phyloP scores from a whole-genome alignment of 2,113 vertebrate genomes.

The Pardalotus punctatus region DNA sequence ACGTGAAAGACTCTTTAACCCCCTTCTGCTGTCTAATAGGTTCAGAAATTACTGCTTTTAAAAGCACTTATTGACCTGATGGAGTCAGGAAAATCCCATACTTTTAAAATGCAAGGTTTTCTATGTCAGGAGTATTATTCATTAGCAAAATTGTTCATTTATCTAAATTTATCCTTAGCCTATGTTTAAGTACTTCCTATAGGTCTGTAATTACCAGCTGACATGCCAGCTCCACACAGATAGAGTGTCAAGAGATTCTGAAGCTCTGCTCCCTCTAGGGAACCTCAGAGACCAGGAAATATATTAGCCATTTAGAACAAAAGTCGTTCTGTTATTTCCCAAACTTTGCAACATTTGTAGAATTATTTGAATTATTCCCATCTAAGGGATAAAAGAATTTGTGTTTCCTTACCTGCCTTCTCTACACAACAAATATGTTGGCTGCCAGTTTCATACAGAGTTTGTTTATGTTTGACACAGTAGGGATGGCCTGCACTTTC shows the following conservation, averaged over 20 bases:
- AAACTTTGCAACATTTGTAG: neutral
- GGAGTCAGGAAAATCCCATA: neutral
- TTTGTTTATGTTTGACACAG: slow-evolving; percentile 73
- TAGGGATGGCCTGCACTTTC: slow-evolving; percentile 66
- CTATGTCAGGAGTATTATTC: neutral
- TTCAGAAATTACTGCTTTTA: neutral
- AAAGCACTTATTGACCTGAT: neutral
- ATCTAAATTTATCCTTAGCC: slow-evolving; percentile 18
- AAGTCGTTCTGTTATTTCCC: neutral
- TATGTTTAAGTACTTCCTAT: slow-evolving; percentile 8
- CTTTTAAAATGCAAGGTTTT: neutral
- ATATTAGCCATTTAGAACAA: neutral
- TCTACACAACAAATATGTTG: slow-evolving; percentile 69
- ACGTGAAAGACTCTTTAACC: neutral
- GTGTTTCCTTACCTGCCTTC: slow-evolving; percentile 58
- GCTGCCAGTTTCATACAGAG: slow-evolving; percentile 51
- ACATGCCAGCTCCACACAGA: neutral
- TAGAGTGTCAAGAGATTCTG: neutral
- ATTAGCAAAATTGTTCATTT: neutral
- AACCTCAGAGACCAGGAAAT: neutral
- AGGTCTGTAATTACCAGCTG: slow-evolving; percentile 13
- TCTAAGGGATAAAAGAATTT: slow-evolving; percentile 16
- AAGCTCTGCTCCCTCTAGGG: neutral
- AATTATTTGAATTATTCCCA: neutral
- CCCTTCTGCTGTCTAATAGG: neutral